phyloP scores from a whole-genome alignment of 2,113 vertebrate species.

The Lepus americanus region DNA sequence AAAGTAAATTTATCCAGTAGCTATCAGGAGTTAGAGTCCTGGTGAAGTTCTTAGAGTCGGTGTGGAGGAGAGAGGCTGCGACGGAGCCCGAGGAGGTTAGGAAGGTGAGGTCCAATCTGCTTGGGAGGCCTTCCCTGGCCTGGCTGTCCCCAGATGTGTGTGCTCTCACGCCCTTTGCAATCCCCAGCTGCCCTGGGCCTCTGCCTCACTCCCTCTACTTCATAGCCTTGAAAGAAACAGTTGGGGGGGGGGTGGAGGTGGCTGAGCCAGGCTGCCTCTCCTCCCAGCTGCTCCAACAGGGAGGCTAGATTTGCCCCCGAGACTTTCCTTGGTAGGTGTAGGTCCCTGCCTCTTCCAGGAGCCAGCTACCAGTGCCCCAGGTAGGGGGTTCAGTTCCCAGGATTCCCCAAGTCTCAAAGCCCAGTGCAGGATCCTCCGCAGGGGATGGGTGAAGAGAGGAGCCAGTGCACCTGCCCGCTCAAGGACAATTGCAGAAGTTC shows the following conservation, averaged over 20 bases:
- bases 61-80: not conserved
- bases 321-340: not conserved
- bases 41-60: not conserved
- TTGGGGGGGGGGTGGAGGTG: rapidly evolving
- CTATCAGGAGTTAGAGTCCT: not conserved
- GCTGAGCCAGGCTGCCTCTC: no score
- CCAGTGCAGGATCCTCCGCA: not conserved
- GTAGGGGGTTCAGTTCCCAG: not conserved
- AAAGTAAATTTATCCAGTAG: not conserved
- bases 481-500: no score
- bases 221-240: not conserved
- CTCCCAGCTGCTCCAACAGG: not conserved
- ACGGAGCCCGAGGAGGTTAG: rapidly evolving
- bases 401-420: not conserved
- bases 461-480: no score
- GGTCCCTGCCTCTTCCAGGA: not conserved
- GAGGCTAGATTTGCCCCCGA: no score
- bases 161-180: not conserved
- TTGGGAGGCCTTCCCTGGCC: rapidly evolving
- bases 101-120: not conserved
- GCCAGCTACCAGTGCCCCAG: rapidly evolving
- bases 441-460: not conserved
- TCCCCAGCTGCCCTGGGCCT: not conserved
- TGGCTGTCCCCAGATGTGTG: rapidly evolving
- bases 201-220: rapidly evolving